phyloP scores from a whole-genome alignment of 2,113 vertebrate genomes.

The Ranitomeya imitator region DNA sequence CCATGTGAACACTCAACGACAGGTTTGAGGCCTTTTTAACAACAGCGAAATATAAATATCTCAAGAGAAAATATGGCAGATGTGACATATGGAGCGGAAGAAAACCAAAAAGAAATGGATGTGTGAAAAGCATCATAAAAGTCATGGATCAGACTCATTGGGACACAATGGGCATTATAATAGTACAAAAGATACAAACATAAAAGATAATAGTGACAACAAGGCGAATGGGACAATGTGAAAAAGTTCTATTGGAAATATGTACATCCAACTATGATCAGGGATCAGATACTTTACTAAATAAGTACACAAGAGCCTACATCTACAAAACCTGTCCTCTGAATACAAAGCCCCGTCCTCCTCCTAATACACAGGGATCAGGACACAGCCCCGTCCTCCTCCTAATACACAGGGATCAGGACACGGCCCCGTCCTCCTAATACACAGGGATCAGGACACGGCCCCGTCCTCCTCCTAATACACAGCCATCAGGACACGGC shows the following conservation, averaged over 20 bases:
- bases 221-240: no score
- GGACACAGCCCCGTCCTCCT: not conserved
- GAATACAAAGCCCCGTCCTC: not conserved
- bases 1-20: conserved; percentile 45
- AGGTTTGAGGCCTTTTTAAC: conserved; percentile 27
- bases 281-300: not conserved
- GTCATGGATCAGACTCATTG: not conserved
- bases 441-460: not conserved
- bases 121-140: conserved; percentile 9
- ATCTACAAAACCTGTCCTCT: not conserved
- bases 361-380: not conserved
- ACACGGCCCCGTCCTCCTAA: not conserved
- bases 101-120: not conserved
- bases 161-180: no score
- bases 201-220: not conserved
- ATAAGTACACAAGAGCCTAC: not conserved
- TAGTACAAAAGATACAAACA: not conserved
- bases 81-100: not conserved
- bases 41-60: conserved; percentile 20
- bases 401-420: not conserved
- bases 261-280: not conserved
- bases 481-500: not conserved
- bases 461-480: not conserved
- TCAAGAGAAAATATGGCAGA: not conserved
- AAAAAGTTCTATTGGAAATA: not conserved